Evolutionary conservation across 2,888 invertebrate species (phyloP).

Genomic region (Dinocampus coccinellae): DNA sequence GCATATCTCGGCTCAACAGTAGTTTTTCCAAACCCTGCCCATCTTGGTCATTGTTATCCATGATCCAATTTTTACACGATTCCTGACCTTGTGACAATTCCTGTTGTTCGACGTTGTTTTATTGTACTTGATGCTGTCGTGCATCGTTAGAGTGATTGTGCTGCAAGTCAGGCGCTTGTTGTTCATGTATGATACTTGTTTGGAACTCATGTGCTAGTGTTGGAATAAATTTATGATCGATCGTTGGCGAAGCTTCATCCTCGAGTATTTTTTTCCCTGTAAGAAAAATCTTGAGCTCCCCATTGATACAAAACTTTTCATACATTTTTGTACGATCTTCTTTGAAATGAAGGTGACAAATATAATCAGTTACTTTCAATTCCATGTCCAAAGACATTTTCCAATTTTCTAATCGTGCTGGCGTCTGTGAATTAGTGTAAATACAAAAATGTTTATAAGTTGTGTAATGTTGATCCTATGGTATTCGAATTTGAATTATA

Average conservation of each 20-base stretch:
- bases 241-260: not conserved
- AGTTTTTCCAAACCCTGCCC: no score
- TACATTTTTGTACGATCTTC: slow-evolving; percentile 8
- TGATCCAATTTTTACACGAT: no score
- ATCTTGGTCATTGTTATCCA: no score
- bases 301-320: not conserved
- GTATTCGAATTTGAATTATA: no score
- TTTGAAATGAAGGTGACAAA: slow-evolving; percentile 16
- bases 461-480: no score
- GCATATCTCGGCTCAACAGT: not conserved
- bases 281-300: not conserved
- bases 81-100: no score
- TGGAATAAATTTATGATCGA: not conserved
- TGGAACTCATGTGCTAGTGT: not conserved
- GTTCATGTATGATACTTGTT: no score
- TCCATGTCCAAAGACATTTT: not conserved
- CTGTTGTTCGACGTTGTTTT: not conserved
- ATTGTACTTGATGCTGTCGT: not conserved
- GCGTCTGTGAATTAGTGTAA: not conserved
- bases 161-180: no score
- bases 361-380: slow-evolving; percentile 9
- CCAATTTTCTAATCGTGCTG: not conserved
- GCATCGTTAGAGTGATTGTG: not conserved
- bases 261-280: not conserved
- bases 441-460: not conserved